Conservation (phyloP, 2,113 vertebrate genomes). For the Lipophrys pholis region DNA sequence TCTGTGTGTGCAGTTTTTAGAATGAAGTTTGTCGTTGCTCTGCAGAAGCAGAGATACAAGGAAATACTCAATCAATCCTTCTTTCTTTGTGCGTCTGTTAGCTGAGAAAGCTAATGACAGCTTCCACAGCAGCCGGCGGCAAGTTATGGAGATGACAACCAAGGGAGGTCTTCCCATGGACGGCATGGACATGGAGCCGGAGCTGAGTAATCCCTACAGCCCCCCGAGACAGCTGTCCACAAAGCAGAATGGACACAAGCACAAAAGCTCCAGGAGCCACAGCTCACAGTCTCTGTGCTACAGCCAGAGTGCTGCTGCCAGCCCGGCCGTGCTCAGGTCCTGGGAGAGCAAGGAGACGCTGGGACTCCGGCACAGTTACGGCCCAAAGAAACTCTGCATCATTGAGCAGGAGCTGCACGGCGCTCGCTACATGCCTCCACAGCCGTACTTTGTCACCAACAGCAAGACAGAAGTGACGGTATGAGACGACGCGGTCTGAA, state of each 20-base stretch:
- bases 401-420: constrained; percentile 89
- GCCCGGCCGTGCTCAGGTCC: constrained; percentile 77
- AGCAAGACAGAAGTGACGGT: constrained; percentile 99
- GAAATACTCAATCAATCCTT: constrained; percentile 1
- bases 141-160: constrained; percentile 87
- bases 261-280: constrained; percentile 83
- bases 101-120: constrained; percentile 93
- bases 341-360: constrained; percentile 90
- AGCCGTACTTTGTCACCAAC: constrained; percentile 98
- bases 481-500: constrained; percentile 64
- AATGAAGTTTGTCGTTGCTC: too few species aligned
- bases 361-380: constrained; percentile 86
- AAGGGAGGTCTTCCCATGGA: constrained; percentile 93
- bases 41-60: too few species aligned
- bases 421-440: constrained; percentile 89
- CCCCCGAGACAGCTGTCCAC: constrained; percentile 84
- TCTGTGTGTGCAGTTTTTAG: too few species aligned
- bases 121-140: constrained; percentile 91
- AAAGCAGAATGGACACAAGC: constrained; percentile 90
- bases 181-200: constrained; percentile 86
- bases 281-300: constrained; percentile 86
- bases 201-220: constrained; percentile 88
- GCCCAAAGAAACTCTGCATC: constrained; percentile 87
- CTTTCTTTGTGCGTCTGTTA: constrained; percentile 69
- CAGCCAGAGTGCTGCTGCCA: constrained; percentile 71